Base-by-base conservation (phyloP, 2,113 vertebrate species). In the Ovibos moschatus region DNA sequence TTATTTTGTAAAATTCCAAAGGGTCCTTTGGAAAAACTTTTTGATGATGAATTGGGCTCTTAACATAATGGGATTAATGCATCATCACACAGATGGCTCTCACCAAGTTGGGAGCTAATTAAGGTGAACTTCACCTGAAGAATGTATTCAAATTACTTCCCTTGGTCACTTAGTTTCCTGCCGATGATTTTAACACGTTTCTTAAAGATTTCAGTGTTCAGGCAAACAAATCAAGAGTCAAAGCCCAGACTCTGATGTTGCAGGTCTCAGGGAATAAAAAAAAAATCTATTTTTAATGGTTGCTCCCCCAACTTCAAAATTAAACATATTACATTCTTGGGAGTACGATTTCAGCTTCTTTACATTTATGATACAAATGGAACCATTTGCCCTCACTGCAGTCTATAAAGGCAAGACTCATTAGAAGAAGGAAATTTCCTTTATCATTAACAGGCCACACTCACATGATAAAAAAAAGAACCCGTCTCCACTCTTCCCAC, bases 391-490 rank as follows among this genome's bases (percentile, higher is more conserved):
- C 95, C 96, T 97, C 98, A 87, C 98, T 98, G 95, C 95, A 94
- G 98, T 98, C 98, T 98, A 97, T 99, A 99, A 99, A 98, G 97
- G 98, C n/a, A 87, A 89, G 97, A 93, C 98, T 98, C 43, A 58
- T 98, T 98, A 98, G 98, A 97, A 97, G 97, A 97, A 98, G 98
- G 98, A 98, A 98, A 98, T 99, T 98, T 98, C 98, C 93, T 98
- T 98, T 99, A 98, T 99, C 98, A 97, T 98, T 98, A 98, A 98
- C 97, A 98, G 98, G 97, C 98, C 98, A 97, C 97, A 89, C 97
- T 98, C 98, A 98, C 98, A 96, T 96, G 98, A 98, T 99, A 98
- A 99, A 99, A 96, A 58, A 25, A 57, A 57, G 9, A 25, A 23
- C 2, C 67, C 57, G 25, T 98, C 98, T 98, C 74, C 67, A 43